phyloP scores from a whole-genome alignment of 2,797 vertebrate genomes.

The Threskiornis aethiopicus region DNA sequence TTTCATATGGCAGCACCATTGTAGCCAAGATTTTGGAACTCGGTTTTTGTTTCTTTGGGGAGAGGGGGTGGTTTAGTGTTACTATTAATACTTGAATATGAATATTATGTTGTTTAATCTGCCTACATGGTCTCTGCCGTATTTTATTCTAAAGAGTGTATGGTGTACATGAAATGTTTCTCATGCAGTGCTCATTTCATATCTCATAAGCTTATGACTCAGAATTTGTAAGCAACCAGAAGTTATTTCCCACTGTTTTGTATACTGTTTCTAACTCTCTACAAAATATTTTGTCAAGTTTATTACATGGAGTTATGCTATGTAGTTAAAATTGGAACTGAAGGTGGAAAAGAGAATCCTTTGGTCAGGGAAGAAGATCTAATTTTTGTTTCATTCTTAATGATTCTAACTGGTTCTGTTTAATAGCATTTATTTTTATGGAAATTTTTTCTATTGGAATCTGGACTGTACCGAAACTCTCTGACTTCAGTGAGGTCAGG shows the following conservation, averaged over 20 bases:
- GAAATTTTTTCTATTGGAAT: neutral
- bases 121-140: neutral
- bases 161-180: conserved; percentile 10
- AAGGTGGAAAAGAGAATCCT: neutral
- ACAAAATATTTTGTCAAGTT: neutral
- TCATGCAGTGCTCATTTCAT: conserved; percentile 28
- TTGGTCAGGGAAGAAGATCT: neutral
- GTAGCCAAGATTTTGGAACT: conserved; percentile 9
- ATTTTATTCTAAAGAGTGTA: neutral
- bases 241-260: neutral
- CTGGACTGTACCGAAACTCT: neutral
- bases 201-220: neutral
- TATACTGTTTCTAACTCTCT: neutral
- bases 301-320: neutral
- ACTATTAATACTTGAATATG: neutral
- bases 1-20: neutral
- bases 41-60: neutral
- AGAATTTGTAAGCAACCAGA: conserved; percentile 16
- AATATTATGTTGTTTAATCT: neutral
- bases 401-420: neutral
- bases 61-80: neutral
- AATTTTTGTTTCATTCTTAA: neutral
- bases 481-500: neutral
- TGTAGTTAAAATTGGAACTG: neutral
- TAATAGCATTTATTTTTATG: neutral